phyloP scores from a whole-genome alignment of 1,140 invertebrate genomes.

The Lepidurus couesii region DNA sequence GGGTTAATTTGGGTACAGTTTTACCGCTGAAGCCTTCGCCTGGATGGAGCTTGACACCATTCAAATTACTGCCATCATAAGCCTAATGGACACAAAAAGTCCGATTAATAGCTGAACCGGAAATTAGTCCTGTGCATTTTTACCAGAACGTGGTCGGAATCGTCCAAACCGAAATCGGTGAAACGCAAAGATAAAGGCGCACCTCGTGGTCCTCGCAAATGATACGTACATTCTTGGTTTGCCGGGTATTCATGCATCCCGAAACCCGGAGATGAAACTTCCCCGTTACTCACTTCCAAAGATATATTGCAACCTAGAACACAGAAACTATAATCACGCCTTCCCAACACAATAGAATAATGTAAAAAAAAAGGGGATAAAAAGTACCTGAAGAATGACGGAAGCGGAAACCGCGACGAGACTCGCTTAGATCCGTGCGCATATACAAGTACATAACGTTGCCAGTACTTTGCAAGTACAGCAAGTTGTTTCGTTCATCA shows the following conservation, averaged over 20 bases:
- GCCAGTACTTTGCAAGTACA: slow-evolving; percentile 82
- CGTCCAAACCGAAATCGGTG: slow-evolving; percentile 74
- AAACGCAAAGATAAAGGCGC: slow-evolving; percentile 82
- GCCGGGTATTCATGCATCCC: slow-evolving; percentile 76
- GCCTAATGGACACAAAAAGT: background rate
- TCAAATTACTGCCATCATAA: slow-evolving; percentile 79
- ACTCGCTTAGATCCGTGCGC: slow-evolving; percentile 80
- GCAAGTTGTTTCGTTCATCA: slow-evolving; percentile 64
- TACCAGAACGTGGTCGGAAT: slow-evolving; percentile 77
- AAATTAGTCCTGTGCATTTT: slow-evolving; percentile 29
- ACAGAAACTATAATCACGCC: slow-evolving; percentile 32
- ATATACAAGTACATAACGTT: slow-evolving; percentile 86
- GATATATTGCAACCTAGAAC: slow-evolving; percentile 50
- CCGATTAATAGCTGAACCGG: background rate
- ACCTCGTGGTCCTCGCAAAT: slow-evolving; percentile 72
- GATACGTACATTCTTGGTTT: slow-evolving; percentile 85
- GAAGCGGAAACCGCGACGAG: slow-evolving; percentile 82
- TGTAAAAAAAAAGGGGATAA: slow-evolving; percentile 23
- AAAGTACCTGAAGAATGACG: slow-evolving; percentile 68
- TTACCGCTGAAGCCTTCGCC: slow-evolving; percentile 78
- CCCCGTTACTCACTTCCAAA: slow-evolving; percentile 71
- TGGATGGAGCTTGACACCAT: slow-evolving; percentile 77
- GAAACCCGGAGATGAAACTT: slow-evolving; percentile 79
- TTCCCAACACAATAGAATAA: slow-evolving; percentile 24
- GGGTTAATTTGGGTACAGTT: slow-evolving; percentile 71